phyloP scores from a whole-genome alignment of 2,888 invertebrate species.

The Nymphalis c-album region DNA sequence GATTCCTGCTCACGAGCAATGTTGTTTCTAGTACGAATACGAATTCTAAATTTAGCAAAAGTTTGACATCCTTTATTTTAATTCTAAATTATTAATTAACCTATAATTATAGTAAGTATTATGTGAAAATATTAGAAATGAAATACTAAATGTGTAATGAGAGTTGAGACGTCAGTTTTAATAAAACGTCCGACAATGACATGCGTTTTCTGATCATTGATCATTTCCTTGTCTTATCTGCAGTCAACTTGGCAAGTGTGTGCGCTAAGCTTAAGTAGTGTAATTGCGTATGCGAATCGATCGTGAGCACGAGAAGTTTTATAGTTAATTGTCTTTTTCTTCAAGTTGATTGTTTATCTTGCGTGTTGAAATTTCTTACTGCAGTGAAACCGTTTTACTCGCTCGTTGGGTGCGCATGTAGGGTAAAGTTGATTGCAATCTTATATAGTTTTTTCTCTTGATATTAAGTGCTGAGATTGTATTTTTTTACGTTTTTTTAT shows the following conservation, averaged over 20 bases:
- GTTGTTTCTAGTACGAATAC: too few species aligned
- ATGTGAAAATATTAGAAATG: too few species aligned
- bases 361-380: constrained; percentile 43
- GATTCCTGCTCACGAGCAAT: too few species aligned
- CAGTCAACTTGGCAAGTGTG: constrained; percentile 8
- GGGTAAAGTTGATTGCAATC: constrained; percentile 39
- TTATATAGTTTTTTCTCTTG: constrained; percentile 30
- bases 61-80: too few species aligned
- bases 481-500: constrained; percentile 10
- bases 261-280: constrained; percentile 10
- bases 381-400: constrained; percentile 40
- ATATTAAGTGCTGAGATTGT: constrained; percentile 16
- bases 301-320: constrained; percentile 55
- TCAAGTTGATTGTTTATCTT: constrained; percentile 47
- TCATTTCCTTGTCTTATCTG: not conserved
- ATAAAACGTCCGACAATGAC: not conserved
- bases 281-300: constrained; percentile 47
- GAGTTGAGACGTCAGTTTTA: too few species aligned
- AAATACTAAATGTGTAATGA: not conserved
- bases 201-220: not conserved
- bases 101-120: too few species aligned
- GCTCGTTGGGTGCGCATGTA: constrained; percentile 39
- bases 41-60: too few species aligned
- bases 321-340: constrained; percentile 51
- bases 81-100: too few species aligned